Evolutionary conservation across 2,888 invertebrate species (phyloP).

Genomic region (Netelia virgata): DNA sequence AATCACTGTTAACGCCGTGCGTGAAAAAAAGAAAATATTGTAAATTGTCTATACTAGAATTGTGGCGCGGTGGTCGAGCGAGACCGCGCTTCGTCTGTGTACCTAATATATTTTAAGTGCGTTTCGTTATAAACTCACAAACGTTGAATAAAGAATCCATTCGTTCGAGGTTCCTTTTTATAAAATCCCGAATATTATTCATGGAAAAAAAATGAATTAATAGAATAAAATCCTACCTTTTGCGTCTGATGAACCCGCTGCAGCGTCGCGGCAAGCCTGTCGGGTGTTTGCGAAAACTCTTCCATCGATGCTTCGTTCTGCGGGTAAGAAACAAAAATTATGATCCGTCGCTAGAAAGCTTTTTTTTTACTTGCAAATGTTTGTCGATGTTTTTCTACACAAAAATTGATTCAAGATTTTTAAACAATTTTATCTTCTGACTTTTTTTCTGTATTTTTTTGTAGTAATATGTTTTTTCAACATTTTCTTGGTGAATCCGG

Average conservation of each 20-base stretch:
- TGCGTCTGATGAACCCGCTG: conserved; percentile 77
- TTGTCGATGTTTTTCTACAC: too few relatives aligned
- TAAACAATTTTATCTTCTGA: not conserved
- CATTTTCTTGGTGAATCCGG: too few relatives aligned
- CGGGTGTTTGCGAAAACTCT: conserved; percentile 73
- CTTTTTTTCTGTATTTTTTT: too few relatives aligned
- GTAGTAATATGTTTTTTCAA: too few relatives aligned
- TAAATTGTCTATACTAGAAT: conserved; percentile 28
- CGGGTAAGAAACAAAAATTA: conserved; percentile 68
- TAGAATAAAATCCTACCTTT: conserved; percentile 81
- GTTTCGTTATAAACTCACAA: conserved; percentile 67
- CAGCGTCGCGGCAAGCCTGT: conserved; percentile 76
- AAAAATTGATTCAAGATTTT: not conserved
- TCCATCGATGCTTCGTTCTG: conserved; percentile 79
- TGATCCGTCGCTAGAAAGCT: not conserved
- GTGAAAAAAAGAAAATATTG: conserved; percentile 6
- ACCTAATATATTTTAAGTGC: conserved; percentile 63
- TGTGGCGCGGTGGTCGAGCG: conserved; percentile 5
- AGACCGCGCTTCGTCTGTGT: conserved; percentile 59
- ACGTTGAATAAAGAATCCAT: conserved; percentile 77
- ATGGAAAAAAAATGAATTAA: not conserved
- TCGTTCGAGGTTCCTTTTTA: conserved; percentile 76
- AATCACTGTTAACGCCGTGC: not conserved
- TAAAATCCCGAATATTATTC: not conserved
- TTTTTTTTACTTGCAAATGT: not conserved